A percentile compares a stretch with the other conserved stretches of the same genome.
phyloP scores from a whole-genome alignment of 2,888 invertebrate genomes.

The Sclerodermus sp. region DNA sequence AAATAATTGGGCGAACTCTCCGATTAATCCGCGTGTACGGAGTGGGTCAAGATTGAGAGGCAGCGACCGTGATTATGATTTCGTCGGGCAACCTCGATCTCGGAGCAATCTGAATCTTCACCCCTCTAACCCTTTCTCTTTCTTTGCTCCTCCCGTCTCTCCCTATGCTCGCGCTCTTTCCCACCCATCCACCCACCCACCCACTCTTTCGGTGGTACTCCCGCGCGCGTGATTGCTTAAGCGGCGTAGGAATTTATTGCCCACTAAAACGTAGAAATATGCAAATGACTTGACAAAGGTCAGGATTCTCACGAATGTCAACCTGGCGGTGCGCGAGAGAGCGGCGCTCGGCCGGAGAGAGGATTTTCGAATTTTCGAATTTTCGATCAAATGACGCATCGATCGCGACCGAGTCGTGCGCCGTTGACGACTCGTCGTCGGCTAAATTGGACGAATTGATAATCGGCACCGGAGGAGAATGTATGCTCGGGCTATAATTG shows the following conservation, averaged over 20 bases:
- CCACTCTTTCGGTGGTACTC: too few relatives aligned
- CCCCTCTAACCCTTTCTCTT: too few relatives aligned
- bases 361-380: neutral
- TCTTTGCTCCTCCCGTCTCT: slow-evolving; percentile 10
- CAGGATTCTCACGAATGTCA: slow-evolving; percentile 44
- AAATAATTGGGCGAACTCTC: too few relatives aligned
- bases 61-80: too few relatives aligned
- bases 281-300: slow-evolving; percentile 52
- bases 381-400: slow-evolving; percentile 19
- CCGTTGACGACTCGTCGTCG: neutral
- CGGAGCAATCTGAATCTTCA: too few relatives aligned
- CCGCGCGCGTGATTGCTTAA: slow-evolving; percentile 47
- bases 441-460: too few relatives aligned
- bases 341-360: slow-evolving; percentile 1
- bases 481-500: too few relatives aligned
- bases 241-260: slow-evolving; percentile 50
- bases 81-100: too few relatives aligned
- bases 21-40: too few relatives aligned
- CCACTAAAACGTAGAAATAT: slow-evolving; percentile 51
- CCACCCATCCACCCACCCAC: slow-evolving; percentile 27
- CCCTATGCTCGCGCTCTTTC: slow-evolving; percentile 18
- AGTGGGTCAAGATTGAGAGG: too few relatives aligned
- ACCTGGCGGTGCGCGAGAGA: slow-evolving; percentile 10
- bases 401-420: slow-evolving; percentile 8
- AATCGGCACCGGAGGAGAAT: too few relatives aligned